Conservation (phyloP, 2,888 invertebrate genomes). For the Megamerina dolium region DNA sequence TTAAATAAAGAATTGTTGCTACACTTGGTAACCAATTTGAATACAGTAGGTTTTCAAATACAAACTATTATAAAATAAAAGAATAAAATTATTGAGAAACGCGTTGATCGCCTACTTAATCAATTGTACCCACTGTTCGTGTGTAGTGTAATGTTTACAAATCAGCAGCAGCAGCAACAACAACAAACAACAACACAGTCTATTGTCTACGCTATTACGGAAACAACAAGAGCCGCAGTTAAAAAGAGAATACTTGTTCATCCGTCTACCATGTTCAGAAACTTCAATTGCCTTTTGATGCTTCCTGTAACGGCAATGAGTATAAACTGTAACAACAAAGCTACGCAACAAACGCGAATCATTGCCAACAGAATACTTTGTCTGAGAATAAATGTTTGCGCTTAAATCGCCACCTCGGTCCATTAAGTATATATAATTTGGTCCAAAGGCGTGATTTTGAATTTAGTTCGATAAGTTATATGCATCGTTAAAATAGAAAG, state of each 20-base stretch:
- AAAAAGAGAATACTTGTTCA: slow-evolving; percentile 87
- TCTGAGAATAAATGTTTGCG: slow-evolving; percentile 26
- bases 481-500: slow-evolving; percentile 27
- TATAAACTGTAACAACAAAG: no score
- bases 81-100: no score
- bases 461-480: slow-evolving; percentile 25
- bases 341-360: no score
- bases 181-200: slow-evolving; percentile 7
- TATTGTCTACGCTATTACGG: slow-evolving; percentile 26
- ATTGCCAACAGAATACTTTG: no score
- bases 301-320: slow-evolving; percentile 29
- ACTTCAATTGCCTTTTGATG: slow-evolving; percentile 52
- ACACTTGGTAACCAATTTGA: no score
- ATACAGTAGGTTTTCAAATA: no score
- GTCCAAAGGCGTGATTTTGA: slow-evolving; percentile 20
- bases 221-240: slow-evolving; percentile 53
- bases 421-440: slow-evolving; percentile 12
- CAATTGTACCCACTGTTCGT: slow-evolving; percentile 13
- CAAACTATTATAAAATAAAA: no score
- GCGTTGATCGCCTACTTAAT: no score
- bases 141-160: slow-evolving; percentile 32
- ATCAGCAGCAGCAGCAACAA: slow-evolving; percentile 17
- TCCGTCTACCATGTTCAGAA: slow-evolving; percentile 82
- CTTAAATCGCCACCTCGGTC: slow-evolving; percentile 24
- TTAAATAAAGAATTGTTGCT: neutral